phyloP scores from a whole-genome alignment of 2,113 vertebrate species.

The Excalfactoria chinensis region DNA sequence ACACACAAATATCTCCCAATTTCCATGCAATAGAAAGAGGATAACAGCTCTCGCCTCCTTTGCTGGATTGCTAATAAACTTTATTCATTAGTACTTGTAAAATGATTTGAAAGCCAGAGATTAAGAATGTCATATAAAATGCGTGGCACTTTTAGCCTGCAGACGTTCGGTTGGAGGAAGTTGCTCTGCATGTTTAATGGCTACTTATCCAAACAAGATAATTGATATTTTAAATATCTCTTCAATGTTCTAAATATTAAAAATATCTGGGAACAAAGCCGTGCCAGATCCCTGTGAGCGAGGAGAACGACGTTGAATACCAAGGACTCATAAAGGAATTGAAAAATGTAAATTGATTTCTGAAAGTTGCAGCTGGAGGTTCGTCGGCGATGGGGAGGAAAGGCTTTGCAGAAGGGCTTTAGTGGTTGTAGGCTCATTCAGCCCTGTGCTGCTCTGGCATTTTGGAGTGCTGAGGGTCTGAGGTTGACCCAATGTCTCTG shows the following conservation, averaged over 20 bases:
- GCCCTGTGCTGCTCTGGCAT: neutral
- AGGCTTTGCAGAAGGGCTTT: slow-evolving; percentile 42
- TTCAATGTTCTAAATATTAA: slow-evolving; percentile 47
- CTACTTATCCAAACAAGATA: slow-evolving; percentile 63
- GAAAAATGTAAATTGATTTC: slow-evolving; percentile 61
- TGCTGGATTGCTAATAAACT: slow-evolving; percentile 42
- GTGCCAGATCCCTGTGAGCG: slow-evolving; percentile 48
- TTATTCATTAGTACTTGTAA: slow-evolving; percentile 65
- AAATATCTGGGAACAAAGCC: slow-evolving; percentile 52
- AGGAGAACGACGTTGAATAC: neutral
- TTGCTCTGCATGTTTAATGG: slow-evolving; percentile 54
- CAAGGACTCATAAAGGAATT: slow-evolving; percentile 45
- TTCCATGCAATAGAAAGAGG: slow-evolving; percentile 19
- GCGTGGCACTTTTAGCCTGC: neutral
- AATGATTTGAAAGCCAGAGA: slow-evolving; percentile 54
- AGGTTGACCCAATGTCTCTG: neutral
- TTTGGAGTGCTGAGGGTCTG: neutral
- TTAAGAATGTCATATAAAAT: slow-evolving; percentile 46
- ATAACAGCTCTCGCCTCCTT: slow-evolving; percentile 24
- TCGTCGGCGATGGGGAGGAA: neutral
- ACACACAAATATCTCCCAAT: slow-evolving; percentile 34
- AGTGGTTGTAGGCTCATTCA: neutral
- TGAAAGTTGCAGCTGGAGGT: neutral
- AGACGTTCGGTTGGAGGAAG: slow-evolving; percentile 31
- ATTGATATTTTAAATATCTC: slow-evolving; percentile 62